These are phyloP conservation scores for Propithecus coquereli DNA, from an alignment of 2,113 vertebrate genomes.

Conservation along the genomic window DNA sequence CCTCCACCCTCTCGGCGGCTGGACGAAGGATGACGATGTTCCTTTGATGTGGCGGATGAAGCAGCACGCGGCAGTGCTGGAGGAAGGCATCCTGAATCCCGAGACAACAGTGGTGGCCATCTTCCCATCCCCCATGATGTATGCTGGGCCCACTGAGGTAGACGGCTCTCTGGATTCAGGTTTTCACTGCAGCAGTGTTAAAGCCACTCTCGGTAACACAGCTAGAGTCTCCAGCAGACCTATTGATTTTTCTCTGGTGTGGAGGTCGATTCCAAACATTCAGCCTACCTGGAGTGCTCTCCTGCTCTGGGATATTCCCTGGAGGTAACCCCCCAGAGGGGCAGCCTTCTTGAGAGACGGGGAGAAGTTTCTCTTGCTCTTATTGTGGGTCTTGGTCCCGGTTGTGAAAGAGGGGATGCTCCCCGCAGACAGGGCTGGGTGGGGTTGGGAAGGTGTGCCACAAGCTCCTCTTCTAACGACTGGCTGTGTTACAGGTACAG, in stretches of 20 bases:
- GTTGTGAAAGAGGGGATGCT: not conserved
- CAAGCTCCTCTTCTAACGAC: not conserved
- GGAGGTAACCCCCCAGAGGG: no score
- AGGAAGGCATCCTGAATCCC: constrained; percentile 92
- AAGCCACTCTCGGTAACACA: not conserved
- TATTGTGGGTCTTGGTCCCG: not conserved
- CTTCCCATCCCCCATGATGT: constrained; percentile 99
- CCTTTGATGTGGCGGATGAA: constrained; percentile 97
- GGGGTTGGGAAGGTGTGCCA: no score
- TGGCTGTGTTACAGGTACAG: not conserved
- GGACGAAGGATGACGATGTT: constrained; percentile 99
- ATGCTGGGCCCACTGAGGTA: constrained; percentile 98
- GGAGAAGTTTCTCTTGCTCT: not conserved
- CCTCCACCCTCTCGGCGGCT: constrained; percentile 96
- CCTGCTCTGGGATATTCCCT: not conserved
- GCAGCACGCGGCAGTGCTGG: constrained; percentile 95
- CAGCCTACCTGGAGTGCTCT: not conserved
- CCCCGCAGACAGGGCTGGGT: not conserved
- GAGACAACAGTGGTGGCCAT: constrained; percentile 95
- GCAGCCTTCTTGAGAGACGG: not conserved
- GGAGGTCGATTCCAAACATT: not conserved
- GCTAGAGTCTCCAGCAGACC: rapidly evolving
- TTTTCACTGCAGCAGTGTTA: not conserved
- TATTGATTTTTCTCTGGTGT: not conserved
- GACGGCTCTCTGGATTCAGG: not conserved